Evolutionary conservation across 1,140 invertebrate species (phyloP), one percentile per base, ranked within the genome.

Genomic region (Oscheius sp.): DNA sequence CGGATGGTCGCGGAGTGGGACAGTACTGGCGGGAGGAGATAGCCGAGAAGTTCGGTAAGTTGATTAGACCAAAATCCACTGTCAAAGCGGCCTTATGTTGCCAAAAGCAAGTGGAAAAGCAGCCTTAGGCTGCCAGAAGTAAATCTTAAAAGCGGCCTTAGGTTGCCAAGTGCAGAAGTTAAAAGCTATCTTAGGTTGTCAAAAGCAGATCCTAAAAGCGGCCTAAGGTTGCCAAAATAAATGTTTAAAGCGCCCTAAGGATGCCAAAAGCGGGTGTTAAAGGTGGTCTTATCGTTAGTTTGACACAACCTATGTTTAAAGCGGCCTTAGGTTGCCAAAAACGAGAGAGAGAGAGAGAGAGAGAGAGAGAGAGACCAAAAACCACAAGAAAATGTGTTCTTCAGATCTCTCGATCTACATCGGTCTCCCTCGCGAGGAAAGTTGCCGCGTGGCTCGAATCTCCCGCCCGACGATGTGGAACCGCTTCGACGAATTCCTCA

Each of bases 11-110:
- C 76, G 78, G 78, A 18, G 64, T 87, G 18, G 73, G 77, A 32
- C 68, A 82, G 46, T 86, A 85, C 70, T 84, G 85, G 75, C 65
- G 79, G 20, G 85, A 86, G 31, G 85, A 87, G 73, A 85, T 87
- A n/a, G 82, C 83, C 20, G 35, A 80, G 26, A 82, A 81, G 35
- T 82, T 86, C 81, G 81, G 85, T 86, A 74, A 66, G 59, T 55
- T 31, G 26, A 3, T 65, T 42, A 4, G 13, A 61, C 3, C 35
- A 18, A 15, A 13, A 55, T 3, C 20, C 32, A 10, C 18, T 29
- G n/a, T 18, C 4, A 76, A 18, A 63, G 86, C n/a, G 68, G 75
- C 28, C 65, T 80, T n/a, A 38, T 86, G 85, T 72, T 82, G 85
- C 75, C 42, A 78, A 18, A 83, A 86, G 32, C 84, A 13, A 28